Percentiles rank a stretch among this genome's conserved stretches.
These are phyloP conservation scores for Quiscalus mexicanus DNA, from an alignment of 2,113 vertebrate species.

Conservation along the genomic window DNA sequence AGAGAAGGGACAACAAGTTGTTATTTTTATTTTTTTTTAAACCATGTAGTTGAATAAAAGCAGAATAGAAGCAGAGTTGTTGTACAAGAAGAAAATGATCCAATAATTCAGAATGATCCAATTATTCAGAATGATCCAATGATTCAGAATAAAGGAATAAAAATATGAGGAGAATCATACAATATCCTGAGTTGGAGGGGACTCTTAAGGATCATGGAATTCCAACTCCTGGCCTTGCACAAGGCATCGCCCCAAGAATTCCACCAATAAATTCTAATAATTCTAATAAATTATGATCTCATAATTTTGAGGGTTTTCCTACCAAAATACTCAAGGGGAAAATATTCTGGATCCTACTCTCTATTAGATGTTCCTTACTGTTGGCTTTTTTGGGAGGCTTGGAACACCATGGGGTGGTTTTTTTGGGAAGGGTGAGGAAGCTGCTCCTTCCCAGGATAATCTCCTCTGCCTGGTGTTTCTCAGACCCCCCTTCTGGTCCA, in stretches of 20 bases:
- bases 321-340: not conserved
- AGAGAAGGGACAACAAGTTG: not conserved
- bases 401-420: not conserved
- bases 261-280: not conserved
- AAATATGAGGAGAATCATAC: not conserved
- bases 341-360: not conserved
- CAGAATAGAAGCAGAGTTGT: not conserved
- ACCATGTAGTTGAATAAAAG: not conserved
- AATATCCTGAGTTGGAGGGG: not conserved
- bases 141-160: not conserved
- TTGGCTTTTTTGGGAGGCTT: not conserved
- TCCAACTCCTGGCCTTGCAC: not conserved
- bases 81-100: not conserved
- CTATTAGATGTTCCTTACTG: fast-evolving
- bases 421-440: not conserved
- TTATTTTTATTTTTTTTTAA: not conserved
- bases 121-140: not conserved
- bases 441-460: not conserved
- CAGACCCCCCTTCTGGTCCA: not conserved
- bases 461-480: not conserved
- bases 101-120: not conserved
- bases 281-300: not conserved
- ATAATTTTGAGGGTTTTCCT: not conserved
- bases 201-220: not conserved
- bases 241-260: not conserved